Percentiles rank a stretch among this genome's conserved stretches.
Conservation (phyloP, 2,888 invertebrate genomes). For the Drosophila anomalata region DNA sequence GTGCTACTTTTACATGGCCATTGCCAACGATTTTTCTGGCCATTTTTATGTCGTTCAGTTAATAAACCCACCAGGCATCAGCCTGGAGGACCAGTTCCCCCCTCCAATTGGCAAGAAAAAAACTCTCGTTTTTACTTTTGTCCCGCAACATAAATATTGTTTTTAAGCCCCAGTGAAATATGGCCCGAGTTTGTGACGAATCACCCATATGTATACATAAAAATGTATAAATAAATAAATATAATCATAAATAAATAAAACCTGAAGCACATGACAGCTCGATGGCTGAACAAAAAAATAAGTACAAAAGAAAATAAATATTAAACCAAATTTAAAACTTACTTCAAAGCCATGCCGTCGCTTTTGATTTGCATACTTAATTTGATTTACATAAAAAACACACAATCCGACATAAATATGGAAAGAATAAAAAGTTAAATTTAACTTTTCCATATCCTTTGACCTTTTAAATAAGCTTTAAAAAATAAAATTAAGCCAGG, state of each 20-base stretch:
- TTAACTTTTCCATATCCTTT: conserved; percentile 1
- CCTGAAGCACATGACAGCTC: conserved; percentile 29
- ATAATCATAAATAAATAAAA: conserved; percentile 48
- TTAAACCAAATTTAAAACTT: conserved; percentile 60
- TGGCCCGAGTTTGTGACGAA: conserved; percentile 62
- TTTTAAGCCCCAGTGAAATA: conserved; percentile 74
- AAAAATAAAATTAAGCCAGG: too few relatives aligned
- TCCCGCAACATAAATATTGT: conserved; percentile 64
- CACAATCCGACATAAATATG: conserved; percentile 13
- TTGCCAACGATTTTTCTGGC: conserved; percentile 44
- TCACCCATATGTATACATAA: conserved; percentile 30
- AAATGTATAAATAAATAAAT: conserved; percentile 66
- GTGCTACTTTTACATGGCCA: conserved; percentile 56
- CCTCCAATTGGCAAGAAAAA: conserved; percentile 23
- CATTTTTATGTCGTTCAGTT: conserved; percentile 59
- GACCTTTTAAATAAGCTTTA: background rate
- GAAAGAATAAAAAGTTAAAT: conserved; percentile 1
- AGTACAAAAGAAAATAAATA: conserved; percentile 35
- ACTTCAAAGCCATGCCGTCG: conserved; percentile 49
- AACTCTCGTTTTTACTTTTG: conserved; percentile 50
- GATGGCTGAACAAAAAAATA: conserved; percentile 25
- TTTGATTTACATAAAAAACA: conserved; percentile 64
- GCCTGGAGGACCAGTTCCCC: too few relatives aligned
- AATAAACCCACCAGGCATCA: conserved; percentile 58
- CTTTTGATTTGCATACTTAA: conserved; percentile 71